phyloP scores from a whole-genome alignment of 2,797 vertebrate species.

The Lycodopsis pacificus region DNA sequence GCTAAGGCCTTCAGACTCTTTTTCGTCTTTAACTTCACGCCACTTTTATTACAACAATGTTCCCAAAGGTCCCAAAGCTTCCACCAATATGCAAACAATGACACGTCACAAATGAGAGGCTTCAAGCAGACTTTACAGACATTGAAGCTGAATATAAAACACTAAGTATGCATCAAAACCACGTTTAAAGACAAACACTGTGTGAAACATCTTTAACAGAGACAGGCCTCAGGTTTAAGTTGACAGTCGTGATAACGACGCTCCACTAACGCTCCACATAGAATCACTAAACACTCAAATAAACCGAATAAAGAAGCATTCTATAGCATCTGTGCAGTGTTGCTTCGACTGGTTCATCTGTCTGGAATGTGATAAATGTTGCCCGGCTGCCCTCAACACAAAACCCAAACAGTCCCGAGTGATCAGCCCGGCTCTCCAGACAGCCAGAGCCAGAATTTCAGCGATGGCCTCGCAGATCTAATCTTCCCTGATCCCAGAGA shows the following conservation, averaged over 20 bases:
- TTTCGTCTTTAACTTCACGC: not conserved
- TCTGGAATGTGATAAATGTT: slow-evolving; percentile 44
- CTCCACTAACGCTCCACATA: too few species aligned
- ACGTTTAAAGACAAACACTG: not conserved
- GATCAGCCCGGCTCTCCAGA: slow-evolving; percentile 50
- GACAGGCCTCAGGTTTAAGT: too few species aligned
- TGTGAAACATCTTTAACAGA: not conserved
- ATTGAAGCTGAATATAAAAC: not conserved
- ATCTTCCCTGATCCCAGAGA: slow-evolving; percentile 78
- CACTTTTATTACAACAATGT: not conserved
- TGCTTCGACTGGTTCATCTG: not conserved
- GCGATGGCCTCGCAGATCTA: slow-evolving; percentile 60
- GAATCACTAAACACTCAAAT: too few species aligned
- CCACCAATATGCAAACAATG: not conserved
- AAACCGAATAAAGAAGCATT: too few species aligned
- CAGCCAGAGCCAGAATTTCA: slow-evolving; percentile 61
- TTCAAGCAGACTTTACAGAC: not conserved
- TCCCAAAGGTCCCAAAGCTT: not conserved
- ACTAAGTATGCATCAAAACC: not conserved
- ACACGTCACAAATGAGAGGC: fast-evolving
- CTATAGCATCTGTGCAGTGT: too few species aligned
- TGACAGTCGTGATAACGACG: too few species aligned
- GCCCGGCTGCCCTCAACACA: slow-evolving; percentile 29
- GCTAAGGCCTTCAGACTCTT: not conserved
- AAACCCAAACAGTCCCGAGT: slow-evolving; percentile 28